These are phyloP conservation scores for Drosophila picticornis DNA, from an alignment of 2,888 invertebrate genomes.

Conservation along the genomic window DNA sequence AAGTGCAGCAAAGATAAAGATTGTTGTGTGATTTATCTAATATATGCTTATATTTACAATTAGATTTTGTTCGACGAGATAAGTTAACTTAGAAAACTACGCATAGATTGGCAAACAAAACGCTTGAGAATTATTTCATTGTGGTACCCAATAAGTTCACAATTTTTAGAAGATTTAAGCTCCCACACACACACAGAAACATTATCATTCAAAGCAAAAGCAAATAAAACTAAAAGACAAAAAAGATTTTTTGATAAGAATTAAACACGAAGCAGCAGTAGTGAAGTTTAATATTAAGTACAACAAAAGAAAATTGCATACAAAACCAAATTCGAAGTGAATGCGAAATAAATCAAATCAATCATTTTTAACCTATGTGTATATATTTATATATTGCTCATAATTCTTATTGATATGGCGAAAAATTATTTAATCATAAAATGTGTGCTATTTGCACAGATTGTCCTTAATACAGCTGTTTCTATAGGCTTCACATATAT, in stretches of 20 bases:
- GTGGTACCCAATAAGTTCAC: slow-evolving; percentile 64
- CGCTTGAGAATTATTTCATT: slow-evolving; percentile 68
- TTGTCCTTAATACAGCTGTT: not conserved
- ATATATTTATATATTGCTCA: not conserved
- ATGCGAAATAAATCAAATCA: slow-evolving; percentile 59
- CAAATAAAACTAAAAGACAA: slow-evolving; percentile 8
- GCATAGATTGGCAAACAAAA: slow-evolving; percentile 56
- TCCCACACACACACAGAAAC: slow-evolving; percentile 25
- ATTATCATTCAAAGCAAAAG: slow-evolving; percentile 37
- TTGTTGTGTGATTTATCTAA: slow-evolving; percentile 75
- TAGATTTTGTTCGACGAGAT: slow-evolving; percentile 43
- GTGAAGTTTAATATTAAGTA: slow-evolving; percentile 25
- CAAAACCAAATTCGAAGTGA: slow-evolving; percentile 21
- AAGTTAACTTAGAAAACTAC: slow-evolving; percentile 53
- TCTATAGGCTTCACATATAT: not conserved
- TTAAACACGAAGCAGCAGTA: slow-evolving; percentile 27
- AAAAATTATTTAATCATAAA: not conserved
- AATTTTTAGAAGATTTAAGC: slow-evolving; percentile 43
- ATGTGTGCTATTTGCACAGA: not conserved
- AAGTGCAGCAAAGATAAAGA: slow-evolving; percentile 52
- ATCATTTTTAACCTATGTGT: slow-evolving; percentile 47
- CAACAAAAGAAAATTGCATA: slow-evolving; percentile 12
- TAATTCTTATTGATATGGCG: not conserved
- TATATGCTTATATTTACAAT: slow-evolving; percentile 65
- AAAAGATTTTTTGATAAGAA: slow-evolving; percentile 70